Evolutionary conservation across 2,888 invertebrate species (phyloP).

Genomic region (Invenusta paracnida): DNA sequence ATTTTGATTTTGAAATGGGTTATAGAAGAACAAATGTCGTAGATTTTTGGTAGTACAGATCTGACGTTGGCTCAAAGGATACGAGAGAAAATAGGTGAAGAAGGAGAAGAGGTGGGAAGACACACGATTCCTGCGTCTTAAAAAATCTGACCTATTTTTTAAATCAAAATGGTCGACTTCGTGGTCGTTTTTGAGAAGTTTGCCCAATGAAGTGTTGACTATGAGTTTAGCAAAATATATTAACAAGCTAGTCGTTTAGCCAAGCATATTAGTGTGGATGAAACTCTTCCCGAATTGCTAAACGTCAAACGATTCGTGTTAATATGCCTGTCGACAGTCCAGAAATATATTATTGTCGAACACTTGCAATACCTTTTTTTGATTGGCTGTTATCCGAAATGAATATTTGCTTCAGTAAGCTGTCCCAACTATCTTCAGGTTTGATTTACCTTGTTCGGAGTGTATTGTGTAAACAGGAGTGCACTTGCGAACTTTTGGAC

Average conservation of each 20-base stretch:
- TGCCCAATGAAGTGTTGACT: neutral
- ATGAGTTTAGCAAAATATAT: slow-evolving; percentile 3
- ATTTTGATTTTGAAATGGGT: neutral
- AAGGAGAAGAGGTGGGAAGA: neutral
- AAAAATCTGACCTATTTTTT: neutral
- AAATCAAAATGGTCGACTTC: neutral
- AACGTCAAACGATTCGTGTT: slow-evolving; percentile 6
- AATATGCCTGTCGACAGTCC: neutral
- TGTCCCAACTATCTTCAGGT: slow-evolving; percentile 3
- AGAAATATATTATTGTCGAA: slow-evolving; percentile 7
- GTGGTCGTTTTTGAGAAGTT: neutral
- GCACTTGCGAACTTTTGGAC: neutral
- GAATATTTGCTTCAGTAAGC: neutral
- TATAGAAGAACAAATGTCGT: neutral
- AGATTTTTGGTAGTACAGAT: slow-evolving; percentile 3
- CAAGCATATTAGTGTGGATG: neutral
- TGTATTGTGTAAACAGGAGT: slow-evolving; percentile 29
- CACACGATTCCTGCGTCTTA: too few relatives aligned
- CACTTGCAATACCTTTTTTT: neutral
- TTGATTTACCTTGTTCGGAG: slow-evolving; percentile 2
- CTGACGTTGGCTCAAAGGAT: neutral
- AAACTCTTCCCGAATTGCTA: too few relatives aligned
- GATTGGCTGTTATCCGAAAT: neutral
- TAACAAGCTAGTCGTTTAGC: slow-evolving; percentile 2
- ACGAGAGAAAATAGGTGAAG: neutral